Percentiles rank a stretch among this genome's conserved stretches.
These are phyloP conservation scores for Lamellibrachia satsuma DNA, from an alignment of 2,888 invertebrate genomes.

Conservation along the genomic window DNA sequence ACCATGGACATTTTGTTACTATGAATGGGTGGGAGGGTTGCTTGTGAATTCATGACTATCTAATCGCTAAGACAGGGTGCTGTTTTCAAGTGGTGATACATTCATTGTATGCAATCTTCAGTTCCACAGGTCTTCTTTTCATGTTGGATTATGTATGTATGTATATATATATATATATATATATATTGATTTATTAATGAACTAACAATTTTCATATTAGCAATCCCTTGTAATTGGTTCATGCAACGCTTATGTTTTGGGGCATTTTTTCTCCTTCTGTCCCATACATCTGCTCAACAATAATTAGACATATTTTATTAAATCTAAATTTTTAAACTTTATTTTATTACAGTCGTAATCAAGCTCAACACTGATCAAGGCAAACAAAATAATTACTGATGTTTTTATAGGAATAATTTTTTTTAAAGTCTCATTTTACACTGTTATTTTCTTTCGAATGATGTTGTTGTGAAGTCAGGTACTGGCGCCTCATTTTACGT, in stretches of 20 bases:
- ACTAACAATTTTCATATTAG: too few relatives aligned
- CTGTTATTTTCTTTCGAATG: not conserved
- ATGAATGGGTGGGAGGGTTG: not conserved
- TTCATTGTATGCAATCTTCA: not conserved
- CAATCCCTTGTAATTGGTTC: too few relatives aligned
- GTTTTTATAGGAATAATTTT: too few relatives aligned
- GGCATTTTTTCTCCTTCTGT: not conserved
- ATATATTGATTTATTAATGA: too few relatives aligned
- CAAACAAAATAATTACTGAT: not conserved
- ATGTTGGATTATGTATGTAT: not conserved
- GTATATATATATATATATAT: not conserved
- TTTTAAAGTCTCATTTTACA: too few relatives aligned
- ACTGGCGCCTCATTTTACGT: not conserved
- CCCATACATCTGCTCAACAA: not conserved
- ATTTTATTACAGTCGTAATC: not conserved
- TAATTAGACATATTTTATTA: not conserved
- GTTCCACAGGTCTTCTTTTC: not conserved
- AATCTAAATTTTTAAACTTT: not conserved
- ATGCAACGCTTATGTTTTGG: not conserved
- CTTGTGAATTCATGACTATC: not conserved
- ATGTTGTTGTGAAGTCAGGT: not conserved
- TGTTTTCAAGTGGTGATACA: not conserved
- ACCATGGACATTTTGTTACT: not conserved
- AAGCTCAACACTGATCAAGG: not conserved
- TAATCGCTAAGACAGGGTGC: not conserved